Evolutionary conservation across 2,113 vertebrate genomes (phyloP), one percentile per base, ranked within the genome.

Genomic region (Monarcha castaneiventris): DNA sequence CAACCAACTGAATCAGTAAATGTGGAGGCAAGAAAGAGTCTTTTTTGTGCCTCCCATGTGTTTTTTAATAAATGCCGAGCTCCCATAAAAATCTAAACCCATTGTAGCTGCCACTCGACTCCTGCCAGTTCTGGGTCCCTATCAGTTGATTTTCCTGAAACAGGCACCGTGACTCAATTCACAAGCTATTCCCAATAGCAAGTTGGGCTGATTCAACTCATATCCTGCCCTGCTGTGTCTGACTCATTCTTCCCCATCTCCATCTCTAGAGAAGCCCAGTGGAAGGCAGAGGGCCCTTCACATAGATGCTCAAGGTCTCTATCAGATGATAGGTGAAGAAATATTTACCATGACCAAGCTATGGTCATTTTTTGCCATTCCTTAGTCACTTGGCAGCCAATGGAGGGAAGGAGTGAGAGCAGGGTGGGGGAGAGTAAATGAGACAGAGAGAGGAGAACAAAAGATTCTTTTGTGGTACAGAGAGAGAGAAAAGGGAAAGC

Each of bases 381-480:
- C 94, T 96, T 97, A 97, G 95, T 96, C 95, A 96, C 93, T 97
- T 96, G 97, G 98, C 97, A 97, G 97, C 97, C 67, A 97, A 59
- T 95, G 72, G 89, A 88, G 96, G 96, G 96, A 94, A 97, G 97
- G 97, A 96, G 96, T 74, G 44, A 96, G 82, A 94, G 94, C 71
- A 95, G 95, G 94, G 88, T 94, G 92, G 97, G 97, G 96, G 97
- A 96, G 97, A 96, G 71, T 90, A 88, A 96, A 89, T 93, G 94
- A 97, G 96, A 96, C 97, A 92, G 97, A 90, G 96, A 80, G 85
- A 96, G 29, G 16, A 86, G 96, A 98, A 98, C 98, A 98, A 98
- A 98, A 98, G 98, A 96, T 95, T 97, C 94, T 97, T 98, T 98
- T 98, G 98, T 98, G 96, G 92, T 39, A 90, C 49, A 39, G 94